Evolutionary conservation across 92 coral and sea anemone genomes (phyloP).

Genomic region (Diadumene lineata): DNA sequence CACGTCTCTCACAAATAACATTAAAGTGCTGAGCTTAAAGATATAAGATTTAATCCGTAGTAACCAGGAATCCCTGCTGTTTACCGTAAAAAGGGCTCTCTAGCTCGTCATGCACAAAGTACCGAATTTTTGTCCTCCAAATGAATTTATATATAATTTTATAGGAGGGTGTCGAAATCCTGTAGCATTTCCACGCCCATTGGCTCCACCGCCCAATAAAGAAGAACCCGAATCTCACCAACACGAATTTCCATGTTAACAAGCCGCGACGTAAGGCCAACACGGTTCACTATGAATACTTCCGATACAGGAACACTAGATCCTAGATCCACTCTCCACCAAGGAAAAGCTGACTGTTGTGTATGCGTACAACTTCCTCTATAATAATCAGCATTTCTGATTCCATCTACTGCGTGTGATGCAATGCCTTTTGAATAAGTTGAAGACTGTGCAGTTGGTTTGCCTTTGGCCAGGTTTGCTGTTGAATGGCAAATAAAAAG

Average conservation of each 20-base stretch:
- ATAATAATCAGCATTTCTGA: background rate
- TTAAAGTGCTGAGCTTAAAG: too few relatives aligned
- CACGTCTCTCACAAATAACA: too few relatives aligned
- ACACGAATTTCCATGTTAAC: slow-evolving; percentile 17
- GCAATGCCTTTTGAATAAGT: background rate
- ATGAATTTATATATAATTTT: too few relatives aligned
- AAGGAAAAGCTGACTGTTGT: background rate
- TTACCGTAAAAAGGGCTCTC: too few relatives aligned
- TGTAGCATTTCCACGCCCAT: too few relatives aligned
- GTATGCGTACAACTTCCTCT: slow-evolving; percentile 17
- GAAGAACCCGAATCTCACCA: slow-evolving; percentile 19
- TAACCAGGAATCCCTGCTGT: too few relatives aligned
- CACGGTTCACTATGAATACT: slow-evolving; percentile 25
- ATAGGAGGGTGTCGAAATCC: too few relatives aligned
- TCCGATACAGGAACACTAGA: background rate
- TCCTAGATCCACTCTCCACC: slow-evolving; percentile 60
- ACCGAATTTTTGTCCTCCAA: too few relatives aligned
- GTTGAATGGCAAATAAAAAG: too few relatives aligned
- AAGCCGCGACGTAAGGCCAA: background rate
- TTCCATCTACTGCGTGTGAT: slow-evolving; percentile 30
- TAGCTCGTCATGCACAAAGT: too few relatives aligned
- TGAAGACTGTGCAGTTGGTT: slow-evolving; percentile 5
- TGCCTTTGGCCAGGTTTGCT: slow-evolving; percentile 10
- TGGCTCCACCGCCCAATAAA: background rate
- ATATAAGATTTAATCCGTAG: too few relatives aligned